phyloP scores from a whole-genome alignment of 1,140 invertebrate genomes.

The Drosophila nannoptera region DNA sequence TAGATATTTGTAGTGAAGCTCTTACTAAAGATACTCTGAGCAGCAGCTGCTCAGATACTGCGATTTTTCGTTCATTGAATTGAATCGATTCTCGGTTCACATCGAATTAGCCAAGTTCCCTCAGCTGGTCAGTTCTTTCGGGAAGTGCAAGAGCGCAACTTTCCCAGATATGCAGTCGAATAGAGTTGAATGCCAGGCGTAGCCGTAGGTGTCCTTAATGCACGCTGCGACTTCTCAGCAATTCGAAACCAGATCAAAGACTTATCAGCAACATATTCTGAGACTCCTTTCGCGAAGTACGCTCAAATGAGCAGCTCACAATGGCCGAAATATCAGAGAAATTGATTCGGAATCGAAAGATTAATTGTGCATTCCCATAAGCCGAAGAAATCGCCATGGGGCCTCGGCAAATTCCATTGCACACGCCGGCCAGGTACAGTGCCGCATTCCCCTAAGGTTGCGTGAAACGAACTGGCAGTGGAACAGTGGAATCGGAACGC shows the following conservation, averaged over 20 bases:
- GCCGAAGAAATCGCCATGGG: conserved; percentile 62
- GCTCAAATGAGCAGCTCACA: conserved; percentile 42
- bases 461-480: conserved; percentile 36
- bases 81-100: conserved; percentile 10
- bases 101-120: conserved; percentile 1
- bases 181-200: conserved; percentile 15
- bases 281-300: conserved; percentile 6
- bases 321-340: conserved; percentile 16
- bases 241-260: conserved; percentile 29
- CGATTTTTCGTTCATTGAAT: neutral
- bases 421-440: conserved; percentile 52
- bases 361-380: conserved; percentile 50
- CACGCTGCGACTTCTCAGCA: conserved; percentile 43
- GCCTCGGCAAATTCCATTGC: conserved; percentile 54
- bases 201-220: conserved; percentile 33
- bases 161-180: conserved; percentile 43
- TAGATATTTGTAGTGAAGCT: too few relatives aligned
- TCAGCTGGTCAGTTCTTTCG: conserved; percentile 7
- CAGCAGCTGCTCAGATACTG: neutral
- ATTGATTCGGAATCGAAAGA: conserved; percentile 13
- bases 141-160: neutral
- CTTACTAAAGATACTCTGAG: too few relatives aligned
- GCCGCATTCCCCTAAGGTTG: conserved; percentile 14
- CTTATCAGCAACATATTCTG: conserved; percentile 7
- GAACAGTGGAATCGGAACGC: conserved; percentile 18